Evolutionary conservation across 2,797 vertebrate genomes (phyloP).

Genomic region (Artibeus lituratus): DNA sequence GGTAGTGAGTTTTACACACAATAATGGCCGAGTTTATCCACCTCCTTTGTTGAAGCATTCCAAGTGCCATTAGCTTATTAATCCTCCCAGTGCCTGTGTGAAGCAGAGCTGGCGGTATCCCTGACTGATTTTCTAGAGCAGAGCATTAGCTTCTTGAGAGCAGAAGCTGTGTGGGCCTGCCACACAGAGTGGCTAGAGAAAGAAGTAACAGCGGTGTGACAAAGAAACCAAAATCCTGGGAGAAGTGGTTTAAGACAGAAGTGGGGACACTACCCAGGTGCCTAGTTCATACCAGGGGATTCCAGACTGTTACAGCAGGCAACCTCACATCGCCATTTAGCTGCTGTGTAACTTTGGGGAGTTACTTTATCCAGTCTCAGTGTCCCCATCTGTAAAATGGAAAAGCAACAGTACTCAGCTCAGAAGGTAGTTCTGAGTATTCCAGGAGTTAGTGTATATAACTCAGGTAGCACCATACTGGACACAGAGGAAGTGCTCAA

Average conservation of each 20-base stretch:
- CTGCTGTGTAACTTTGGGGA: background rate
- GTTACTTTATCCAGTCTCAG: background rate
- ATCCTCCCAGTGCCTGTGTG: conserved; percentile 36
- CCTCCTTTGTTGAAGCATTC: conserved; percentile 47
- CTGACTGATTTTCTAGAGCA: conserved; percentile 3
- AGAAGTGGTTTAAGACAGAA: background rate
- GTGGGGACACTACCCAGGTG: background rate
- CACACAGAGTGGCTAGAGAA: background rate
- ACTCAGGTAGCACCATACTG: background rate
- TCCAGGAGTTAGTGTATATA: background rate
- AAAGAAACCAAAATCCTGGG: background rate
- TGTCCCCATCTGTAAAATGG: conserved; percentile 23
- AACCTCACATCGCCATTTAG: background rate
- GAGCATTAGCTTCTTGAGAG: background rate
- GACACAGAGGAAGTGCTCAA: background rate
- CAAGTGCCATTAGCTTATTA: conserved; percentile 64
- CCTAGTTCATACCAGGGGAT: background rate
- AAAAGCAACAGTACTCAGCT: background rate
- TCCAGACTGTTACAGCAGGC: background rate
- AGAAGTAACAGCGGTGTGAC: background rate
- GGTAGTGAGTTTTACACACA: conserved; percentile 40
- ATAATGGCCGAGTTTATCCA: conserved; percentile 49
- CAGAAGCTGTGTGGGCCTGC: conserved; percentile 11
- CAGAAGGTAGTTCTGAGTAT: background rate
- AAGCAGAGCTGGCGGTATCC: conserved; percentile 5